Evolutionary conservation across 1,140 invertebrate species (phyloP), one percentile per base, ranked within the genome.

Genomic region (Drosophila fuyamai): DNA sequence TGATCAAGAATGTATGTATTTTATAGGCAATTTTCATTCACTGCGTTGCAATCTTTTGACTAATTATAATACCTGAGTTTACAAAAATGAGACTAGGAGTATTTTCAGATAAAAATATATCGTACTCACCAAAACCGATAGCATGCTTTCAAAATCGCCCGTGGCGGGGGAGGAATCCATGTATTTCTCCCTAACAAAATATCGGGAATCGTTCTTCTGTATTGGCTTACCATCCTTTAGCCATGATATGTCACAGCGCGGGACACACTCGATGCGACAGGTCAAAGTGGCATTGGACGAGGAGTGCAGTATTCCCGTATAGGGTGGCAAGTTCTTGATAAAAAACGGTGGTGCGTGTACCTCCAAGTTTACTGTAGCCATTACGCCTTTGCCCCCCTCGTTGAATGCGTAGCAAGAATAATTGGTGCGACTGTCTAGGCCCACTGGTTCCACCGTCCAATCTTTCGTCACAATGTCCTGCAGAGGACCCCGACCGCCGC

Each of bases 241-340:
- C 97, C 97, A 98, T 12, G 95, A 94, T 46, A 98, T 95, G 36
- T 95, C 94, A 92, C 97, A 98, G 10, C 96, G 93, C 0, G 97
- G 97, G 6, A 95, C 96, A 91, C 97, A 98, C 90, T 98, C 97
- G 18, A 98, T 96, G 75, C 96, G 95, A 91, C 97, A 98, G 6
- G 96, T 96, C 9, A 98, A 94, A 55, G 95, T 96, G 44, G 97
- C 96, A 81, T 96, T 95, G 83, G 93, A 83, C 4, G 92, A 93
- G 23, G 92, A 76, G 91, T 95, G 96, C 9, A 96, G 93, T 23
- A 94, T 96, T n/a, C 96, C 97, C 70, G 95, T 95, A 93, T 96
- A 97, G 1, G 95, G 96, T n/a, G 94, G 95, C 60, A 97, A 94
- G 41, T 96, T 95, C 76, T 96, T 95, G 67, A 98, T 98, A 92